Percentiles rank a stretch among this genome's conserved stretches.
Conservation (phyloP, 2,797 vertebrate species). For the Eutrigla gurnardus region DNA sequence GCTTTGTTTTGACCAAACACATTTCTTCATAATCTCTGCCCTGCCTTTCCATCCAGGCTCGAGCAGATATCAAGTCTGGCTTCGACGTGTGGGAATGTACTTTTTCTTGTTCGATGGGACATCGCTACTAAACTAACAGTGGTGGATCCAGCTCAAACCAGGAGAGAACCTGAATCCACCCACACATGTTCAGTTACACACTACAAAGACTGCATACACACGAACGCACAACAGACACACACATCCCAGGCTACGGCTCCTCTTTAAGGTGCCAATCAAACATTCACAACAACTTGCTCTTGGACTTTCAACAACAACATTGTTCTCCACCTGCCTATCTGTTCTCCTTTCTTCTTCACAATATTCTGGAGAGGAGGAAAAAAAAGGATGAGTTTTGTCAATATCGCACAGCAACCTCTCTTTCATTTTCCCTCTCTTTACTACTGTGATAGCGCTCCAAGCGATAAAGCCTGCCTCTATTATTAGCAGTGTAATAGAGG, state of each 20-base stretch:
- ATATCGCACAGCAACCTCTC: conserved; percentile 50
- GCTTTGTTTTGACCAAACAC: conserved; percentile 59
- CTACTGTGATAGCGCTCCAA: conserved; percentile 58
- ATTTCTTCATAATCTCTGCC: conserved; percentile 52
- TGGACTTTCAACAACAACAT: conserved; percentile 48
- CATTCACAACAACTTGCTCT: conserved; percentile 52
- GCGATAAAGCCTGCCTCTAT: conserved; percentile 72
- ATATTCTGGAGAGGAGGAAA: conserved; percentile 8
- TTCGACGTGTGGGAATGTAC: conserved; percentile 31
- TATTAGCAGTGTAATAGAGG: conserved; percentile 77
- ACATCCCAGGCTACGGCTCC: conserved; percentile 25
- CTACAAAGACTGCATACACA: conserved; percentile 33
- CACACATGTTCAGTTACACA: conserved; percentile 39
- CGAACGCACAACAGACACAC: neutral
- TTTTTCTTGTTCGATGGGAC: conserved; percentile 42
- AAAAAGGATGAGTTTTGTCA: conserved; percentile 60
- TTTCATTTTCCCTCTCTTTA: conserved; percentile 53
- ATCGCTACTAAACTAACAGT: conserved; percentile 32
- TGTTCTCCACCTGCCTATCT: conserved; percentile 37
- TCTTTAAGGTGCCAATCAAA: conserved; percentile 57
- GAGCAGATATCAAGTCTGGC: conserved; percentile 34
- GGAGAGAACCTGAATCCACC: conserved; percentile 44
- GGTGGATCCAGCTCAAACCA: conserved; percentile 43
- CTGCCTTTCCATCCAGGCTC: conserved; percentile 30
- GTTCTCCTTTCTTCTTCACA: conserved; percentile 43